phyloP scores from a whole-genome alignment of 1,140 invertebrate genomes.

The Antheraea pernyi region DNA sequence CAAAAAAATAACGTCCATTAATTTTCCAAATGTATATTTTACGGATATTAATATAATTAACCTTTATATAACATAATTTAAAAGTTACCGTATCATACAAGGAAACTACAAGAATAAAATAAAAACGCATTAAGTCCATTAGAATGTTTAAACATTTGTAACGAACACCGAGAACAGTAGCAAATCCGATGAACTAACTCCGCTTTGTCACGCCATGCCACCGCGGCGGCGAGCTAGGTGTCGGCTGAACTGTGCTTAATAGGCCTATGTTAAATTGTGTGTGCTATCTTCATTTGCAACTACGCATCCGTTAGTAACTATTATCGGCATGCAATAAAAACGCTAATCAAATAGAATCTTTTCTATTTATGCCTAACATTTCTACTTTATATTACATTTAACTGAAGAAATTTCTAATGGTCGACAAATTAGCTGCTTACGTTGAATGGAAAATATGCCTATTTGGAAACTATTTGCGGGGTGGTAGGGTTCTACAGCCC shows the following conservation, averaged over 20 bases:
- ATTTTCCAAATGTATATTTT: too few relatives aligned
- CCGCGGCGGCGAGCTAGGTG: slow-evolving; percentile 21
- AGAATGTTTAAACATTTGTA: slow-evolving; percentile 52
- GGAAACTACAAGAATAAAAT: background rate
- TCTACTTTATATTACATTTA: too few relatives aligned
- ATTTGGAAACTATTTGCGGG: too few relatives aligned
- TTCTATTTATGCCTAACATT: background rate
- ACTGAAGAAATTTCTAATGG: too few relatives aligned
- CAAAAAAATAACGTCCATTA: too few relatives aligned
- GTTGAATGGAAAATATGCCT: too few relatives aligned
- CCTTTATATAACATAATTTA: too few relatives aligned
- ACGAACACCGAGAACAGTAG: slow-evolving; percentile 41
- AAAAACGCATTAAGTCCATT: slow-evolving; percentile 10
- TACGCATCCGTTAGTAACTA: slow-evolving; percentile 19
- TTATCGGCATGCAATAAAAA: background rate
- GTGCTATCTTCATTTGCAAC: slow-evolving; percentile 59
- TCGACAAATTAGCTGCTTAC: too few relatives aligned
- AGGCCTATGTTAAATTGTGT: slow-evolving; percentile 64
- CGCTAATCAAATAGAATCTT: background rate
- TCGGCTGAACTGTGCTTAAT: slow-evolving; percentile 40
- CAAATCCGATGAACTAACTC: slow-evolving; percentile 41
- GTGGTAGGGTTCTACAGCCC: too few relatives aligned
- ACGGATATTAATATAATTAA: too few relatives aligned
- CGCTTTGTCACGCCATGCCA: slow-evolving; percentile 47
- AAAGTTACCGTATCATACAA: background rate